These are phyloP conservation scores for Dasyornis broadbenti DNA, from an alignment of 2,113 vertebrate genomes.

Conservation along the genomic window DNA sequence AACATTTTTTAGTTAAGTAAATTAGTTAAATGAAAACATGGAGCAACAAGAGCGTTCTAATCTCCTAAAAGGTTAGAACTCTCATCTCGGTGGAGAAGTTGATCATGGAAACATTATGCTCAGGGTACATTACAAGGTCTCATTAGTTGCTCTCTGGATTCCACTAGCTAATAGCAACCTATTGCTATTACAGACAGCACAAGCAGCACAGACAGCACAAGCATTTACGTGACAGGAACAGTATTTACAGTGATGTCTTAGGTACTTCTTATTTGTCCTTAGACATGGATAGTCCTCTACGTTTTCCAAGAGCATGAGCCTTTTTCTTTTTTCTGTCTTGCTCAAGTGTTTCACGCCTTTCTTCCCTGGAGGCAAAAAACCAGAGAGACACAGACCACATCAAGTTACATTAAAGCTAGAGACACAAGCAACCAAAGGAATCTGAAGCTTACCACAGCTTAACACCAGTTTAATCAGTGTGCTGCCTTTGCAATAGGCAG, in stretches of 20 bases:
- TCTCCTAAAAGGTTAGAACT: neutral
- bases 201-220: slow-evolving; percentile 14
- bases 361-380: slow-evolving; percentile 69
- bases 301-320: slow-evolving; percentile 71
- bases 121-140: neutral
- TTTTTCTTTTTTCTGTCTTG: slow-evolving; percentile 85
- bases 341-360: slow-evolving; percentile 71
- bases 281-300: slow-evolving; percentile 74
- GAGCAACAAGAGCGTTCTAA: neutral
- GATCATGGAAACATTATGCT: neutral
- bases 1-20: neutral
- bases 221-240: slow-evolving; percentile 49
- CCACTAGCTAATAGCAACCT: neutral
- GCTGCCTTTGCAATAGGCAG: neutral
- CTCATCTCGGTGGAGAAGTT: neutral
- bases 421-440: neutral
- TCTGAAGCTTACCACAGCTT: neutral
- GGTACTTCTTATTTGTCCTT: neutral
- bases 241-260: slow-evolving; percentile 17
- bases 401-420: neutral
- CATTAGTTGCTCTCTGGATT: neutral
- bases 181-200: neutral
- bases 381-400: neutral
- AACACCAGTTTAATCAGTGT: neutral
- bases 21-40: neutral